Evolutionary conservation across 2,888 invertebrate species (phyloP), one percentile per base, ranked within the genome.

Genomic region (Aphodius granarius): DNA sequence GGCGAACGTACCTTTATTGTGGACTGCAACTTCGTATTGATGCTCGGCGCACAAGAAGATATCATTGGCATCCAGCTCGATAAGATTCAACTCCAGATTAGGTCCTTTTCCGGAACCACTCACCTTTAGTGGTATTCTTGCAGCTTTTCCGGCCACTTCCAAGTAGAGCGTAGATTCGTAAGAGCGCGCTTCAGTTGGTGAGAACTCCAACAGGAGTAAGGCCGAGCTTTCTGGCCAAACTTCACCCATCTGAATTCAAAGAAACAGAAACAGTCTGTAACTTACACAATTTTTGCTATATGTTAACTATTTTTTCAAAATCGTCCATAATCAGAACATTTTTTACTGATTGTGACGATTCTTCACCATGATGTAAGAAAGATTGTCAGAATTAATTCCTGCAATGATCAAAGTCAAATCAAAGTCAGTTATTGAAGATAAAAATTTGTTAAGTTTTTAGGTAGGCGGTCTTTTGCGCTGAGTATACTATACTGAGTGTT

Each of bases 51-150:
- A 89, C 21, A 92, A 87, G 79, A 90, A 92, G 66, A 92, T 89
- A 74, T 88, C 85, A 77, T 89, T 89, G 83, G 90, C 89, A 76
- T 92, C 89, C 15, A 92, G 84, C 2, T 88, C 89, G 79, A 90
- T 89, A 16, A 91, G 82, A 80, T 91, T 91, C 15, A 92, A 83
- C 68, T 85, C 83, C 74, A 92, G 88, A 2, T 85, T 81, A 2
- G 92, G 92, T 4, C 92, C 92, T 72, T 89, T 81, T 18, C 92
- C 91, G 9, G 84, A 85, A 2, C 92, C 92, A 20, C 85, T 82
- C 77, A 92, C 83, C 80, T 85, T 87, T 43, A 92, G 79, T 0
- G 89, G 87, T 68, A 91, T 83, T 75, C 92, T 88, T 16, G 89
- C 85, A 70, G 83, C 83, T 3, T 87, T 85, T 5, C 92, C 93